Evolutionary conservation across 2,888 invertebrate species (phyloP), one percentile per base, ranked within the genome.

Genomic region (Eulithis testata): DNA sequence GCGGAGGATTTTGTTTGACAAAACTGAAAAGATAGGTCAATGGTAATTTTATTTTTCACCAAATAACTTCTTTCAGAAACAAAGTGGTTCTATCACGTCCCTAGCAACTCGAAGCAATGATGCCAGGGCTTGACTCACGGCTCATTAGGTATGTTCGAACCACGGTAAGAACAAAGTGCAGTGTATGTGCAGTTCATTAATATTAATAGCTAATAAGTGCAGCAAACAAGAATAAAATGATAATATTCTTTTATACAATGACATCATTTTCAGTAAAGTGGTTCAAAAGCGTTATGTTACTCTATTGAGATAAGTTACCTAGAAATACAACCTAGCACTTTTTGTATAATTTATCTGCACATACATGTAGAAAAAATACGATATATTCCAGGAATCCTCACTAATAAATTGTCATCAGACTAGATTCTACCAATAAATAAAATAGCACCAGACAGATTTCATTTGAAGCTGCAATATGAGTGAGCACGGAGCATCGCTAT

Each of bases 181-280:
- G 21, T 21, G 21, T 49, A 49, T 49, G 49, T 21, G 49, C 7
- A 21, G 49, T 49, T 49, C 49, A 49, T 49, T 49, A 49, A 49
- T 49, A 49, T 49, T 14, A 8, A 49, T 49, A 21, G 49, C 49
- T 49, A 49, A 49, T 49, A 49, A 49, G 49, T 21, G 49, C 49
- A 4, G 49, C 9, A 21, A 21, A 21, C 21, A 49, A 21, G 21
- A 21, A 49, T 9, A 21, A 49, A 21, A 11, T 49, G 47, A 12
- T n/a, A 12, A 45, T 21, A 21, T 21, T 49, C 21, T 9, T 49
- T 21, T 49, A 49, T 3, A 9, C n/a, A n/a, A n/a, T n/a, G n/a
- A n/a, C 11, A 49, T 7, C 6, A 49, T 49, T 11, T 47, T 4
- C 44, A 44, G 44, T n/a, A 44, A n/a, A 44, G 44, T 44, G n/a